phyloP scores from a whole-genome alignment of 2,888 invertebrate species.

The Eupithecia tripunctaria region DNA sequence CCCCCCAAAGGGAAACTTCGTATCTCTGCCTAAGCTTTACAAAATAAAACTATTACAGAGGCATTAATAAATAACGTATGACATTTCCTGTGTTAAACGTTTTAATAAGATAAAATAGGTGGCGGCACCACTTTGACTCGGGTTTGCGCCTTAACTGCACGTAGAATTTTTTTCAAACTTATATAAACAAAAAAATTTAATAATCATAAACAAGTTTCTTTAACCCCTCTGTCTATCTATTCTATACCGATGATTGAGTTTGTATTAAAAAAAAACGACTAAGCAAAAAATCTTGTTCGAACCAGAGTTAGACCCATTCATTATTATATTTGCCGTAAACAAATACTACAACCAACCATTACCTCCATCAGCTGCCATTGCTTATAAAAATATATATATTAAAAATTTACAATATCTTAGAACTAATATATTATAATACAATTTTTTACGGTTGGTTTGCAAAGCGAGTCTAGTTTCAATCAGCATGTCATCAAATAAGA shows the following conservation, averaged over 20 bases:
- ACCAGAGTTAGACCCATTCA: background rate
- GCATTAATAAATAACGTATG: no score
- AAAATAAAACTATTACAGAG: no score
- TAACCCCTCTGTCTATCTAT: no score
- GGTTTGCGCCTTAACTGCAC: no score
- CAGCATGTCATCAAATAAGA: conserved; percentile 3
- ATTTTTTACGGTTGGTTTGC: conserved; percentile 8
- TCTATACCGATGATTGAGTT: background rate
- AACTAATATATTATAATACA: conserved; percentile 27
- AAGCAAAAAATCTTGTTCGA: background rate
- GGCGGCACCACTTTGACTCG: no score
- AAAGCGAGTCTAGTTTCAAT: conserved; percentile 23
- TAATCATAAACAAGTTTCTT: background rate
- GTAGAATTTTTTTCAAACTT: no score
- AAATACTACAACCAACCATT: conserved; percentile 10
- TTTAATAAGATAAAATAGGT: no score
- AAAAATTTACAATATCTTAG: conserved; percentile 37
- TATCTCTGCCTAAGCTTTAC: no score
- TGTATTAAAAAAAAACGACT: background rate
- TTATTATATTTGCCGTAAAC: conserved; percentile 12
- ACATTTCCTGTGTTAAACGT: no score
- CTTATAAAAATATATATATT: conserved; percentile 49
- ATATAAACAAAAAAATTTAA: background rate
- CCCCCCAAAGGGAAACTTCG: no score
- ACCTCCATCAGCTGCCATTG: conserved; percentile 37